A percentile compares a stretch with the other conserved stretches of the same genome.
phyloP scores from a whole-genome alignment of 2,888 invertebrate species.

The Coenonympha arcania region DNA sequence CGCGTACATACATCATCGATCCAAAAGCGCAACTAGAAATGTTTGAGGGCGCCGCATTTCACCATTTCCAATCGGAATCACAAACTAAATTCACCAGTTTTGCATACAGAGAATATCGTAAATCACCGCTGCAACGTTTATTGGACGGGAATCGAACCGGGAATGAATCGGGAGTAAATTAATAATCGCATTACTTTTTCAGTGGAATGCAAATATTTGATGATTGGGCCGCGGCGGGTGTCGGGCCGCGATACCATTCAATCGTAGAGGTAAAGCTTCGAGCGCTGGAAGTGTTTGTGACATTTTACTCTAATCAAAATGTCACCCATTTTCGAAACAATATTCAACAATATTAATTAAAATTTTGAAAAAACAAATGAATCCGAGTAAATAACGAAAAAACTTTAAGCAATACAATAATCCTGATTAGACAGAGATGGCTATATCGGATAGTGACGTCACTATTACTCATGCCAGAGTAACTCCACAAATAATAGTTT shows the following conservation, averaged over 20 bases:
- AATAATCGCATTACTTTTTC: conserved; percentile 73
- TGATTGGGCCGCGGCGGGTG: conserved; percentile 59
- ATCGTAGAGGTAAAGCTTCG: conserved; percentile 7
- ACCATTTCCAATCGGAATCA: conserved; percentile 6
- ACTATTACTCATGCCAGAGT: too few relatives aligned
- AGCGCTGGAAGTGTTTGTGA: conserved; percentile 26
- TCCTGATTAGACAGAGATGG: too few relatives aligned
- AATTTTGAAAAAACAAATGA: too few relatives aligned
- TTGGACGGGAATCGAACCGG: conserved; percentile 50
- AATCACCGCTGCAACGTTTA: conserved; percentile 41
- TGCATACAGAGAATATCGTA: conserved; percentile 55
- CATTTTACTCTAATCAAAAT: too few relatives aligned
- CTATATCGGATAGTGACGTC: too few relatives aligned
- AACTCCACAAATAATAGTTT: too few relatives aligned
- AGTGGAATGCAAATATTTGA: conserved; percentile 70
- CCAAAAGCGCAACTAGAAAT: conserved; percentile 10
- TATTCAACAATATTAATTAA: too few relatives aligned
- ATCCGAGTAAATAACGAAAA: too few relatives aligned
- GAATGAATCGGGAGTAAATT: conserved; percentile 66
- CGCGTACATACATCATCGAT: conserved; percentile 6
- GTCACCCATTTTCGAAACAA: too few relatives aligned
- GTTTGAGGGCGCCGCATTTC: conserved; percentile 5
- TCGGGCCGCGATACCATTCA: conserved; percentile 39
- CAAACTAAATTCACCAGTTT: conserved; percentile 50
- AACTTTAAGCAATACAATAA: too few relatives aligned